Conservation (phyloP, 2,113 vertebrate genomes). For the Isurus oxyrinchus region DNA sequence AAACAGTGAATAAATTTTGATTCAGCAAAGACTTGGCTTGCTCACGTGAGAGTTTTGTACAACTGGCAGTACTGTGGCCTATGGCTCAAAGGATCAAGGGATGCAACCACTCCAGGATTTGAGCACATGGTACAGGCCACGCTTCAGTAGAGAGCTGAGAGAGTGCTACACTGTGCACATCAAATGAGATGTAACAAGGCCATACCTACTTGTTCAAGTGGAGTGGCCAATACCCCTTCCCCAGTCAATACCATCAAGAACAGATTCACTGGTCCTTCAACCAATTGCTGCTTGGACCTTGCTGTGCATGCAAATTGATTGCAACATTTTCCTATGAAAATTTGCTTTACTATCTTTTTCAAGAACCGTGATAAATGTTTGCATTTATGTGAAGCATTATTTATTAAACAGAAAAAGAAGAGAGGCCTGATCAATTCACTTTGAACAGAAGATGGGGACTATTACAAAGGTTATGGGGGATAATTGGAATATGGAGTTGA, state of each 20-base stretch:
- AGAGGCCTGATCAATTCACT: not conserved
- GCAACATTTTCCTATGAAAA: not conserved
- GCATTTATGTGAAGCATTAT: not conserved
- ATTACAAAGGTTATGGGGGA: no score
- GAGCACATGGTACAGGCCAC: not conserved
- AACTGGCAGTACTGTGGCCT: not conserved
- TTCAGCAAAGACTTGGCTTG: not conserved
- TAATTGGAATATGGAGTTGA: no score
- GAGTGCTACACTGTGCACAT: not conserved
- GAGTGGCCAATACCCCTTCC: not conserved
- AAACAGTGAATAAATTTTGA: not conserved
- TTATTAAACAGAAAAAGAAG: not conserved
- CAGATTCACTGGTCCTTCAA: not conserved
- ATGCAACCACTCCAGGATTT: not conserved
- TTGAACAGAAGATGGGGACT: constrained; percentile 30
- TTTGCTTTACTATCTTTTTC: not conserved
- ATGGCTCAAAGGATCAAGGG: not conserved
- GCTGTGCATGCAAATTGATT: not conserved
- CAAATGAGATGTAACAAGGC: not conserved
- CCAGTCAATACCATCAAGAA: not conserved
- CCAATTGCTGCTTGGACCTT: not conserved
- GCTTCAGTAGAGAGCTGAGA: not conserved
- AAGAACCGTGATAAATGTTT: not conserved
- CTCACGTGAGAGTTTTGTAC: not conserved
- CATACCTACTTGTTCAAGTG: not conserved